Conservation (phyloP, 2,113 vertebrate species). For the Prunella fulvescens region DNA sequence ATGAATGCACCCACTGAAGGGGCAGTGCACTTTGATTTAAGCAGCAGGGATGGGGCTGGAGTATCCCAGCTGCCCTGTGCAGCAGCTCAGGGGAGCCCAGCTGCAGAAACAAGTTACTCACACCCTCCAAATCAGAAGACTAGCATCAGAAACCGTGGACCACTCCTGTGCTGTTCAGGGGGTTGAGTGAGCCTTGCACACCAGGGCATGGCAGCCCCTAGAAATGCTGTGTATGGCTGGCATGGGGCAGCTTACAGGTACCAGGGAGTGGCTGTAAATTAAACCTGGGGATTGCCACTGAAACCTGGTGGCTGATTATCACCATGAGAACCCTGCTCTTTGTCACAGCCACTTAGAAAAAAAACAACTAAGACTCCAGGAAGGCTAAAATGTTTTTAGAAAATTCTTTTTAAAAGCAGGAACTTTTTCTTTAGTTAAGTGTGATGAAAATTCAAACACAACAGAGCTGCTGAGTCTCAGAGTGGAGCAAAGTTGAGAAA, state of each 20-base stretch:
- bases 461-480: not conserved
- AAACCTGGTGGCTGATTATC: not conserved
- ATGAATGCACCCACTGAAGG: not conserved
- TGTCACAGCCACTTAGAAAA: not conserved
- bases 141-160: not conserved
- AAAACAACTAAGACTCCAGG: not conserved
- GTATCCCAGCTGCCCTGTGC: accelerated
- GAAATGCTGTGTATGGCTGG: accelerated
- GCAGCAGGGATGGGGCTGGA: not conserved
- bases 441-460: not conserved
- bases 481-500: not conserved
- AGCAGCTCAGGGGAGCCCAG: not conserved
- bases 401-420: not conserved
- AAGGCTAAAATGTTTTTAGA: not conserved
- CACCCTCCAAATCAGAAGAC: not conserved
- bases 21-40: not conserved
- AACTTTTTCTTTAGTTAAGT: not conserved
- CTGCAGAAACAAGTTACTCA: not conserved
- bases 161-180: not conserved
- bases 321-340: not conserved
- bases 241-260: not conserved
- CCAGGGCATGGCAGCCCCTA: not conserved
- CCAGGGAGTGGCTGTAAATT: not conserved
- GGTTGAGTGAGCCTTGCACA: not conserved
- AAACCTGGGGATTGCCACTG: not conserved